Conservation (phyloP, 2,113 vertebrate genomes). For the Taxidea taxus region DNA sequence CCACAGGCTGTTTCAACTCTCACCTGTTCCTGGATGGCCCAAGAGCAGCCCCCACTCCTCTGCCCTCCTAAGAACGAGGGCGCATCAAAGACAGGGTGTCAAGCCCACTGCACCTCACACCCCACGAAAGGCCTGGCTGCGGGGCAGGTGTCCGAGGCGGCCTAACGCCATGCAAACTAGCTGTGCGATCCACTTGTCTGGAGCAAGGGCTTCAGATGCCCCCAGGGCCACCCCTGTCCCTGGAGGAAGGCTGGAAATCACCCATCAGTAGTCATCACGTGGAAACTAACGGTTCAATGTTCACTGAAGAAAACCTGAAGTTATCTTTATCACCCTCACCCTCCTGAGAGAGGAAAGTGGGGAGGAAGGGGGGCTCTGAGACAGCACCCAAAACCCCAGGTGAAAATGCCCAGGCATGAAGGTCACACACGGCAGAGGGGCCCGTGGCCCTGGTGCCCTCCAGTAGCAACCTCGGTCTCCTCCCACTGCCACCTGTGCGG, state of each 20-base stretch:
- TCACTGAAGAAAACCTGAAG: neutral
- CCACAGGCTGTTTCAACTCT: fast-evolving
- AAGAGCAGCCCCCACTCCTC: neutral
- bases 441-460: neutral
- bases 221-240: neutral
- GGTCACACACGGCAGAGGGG: neutral
- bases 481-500: neutral
- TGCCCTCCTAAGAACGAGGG: neutral
- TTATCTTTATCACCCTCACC: neutral
- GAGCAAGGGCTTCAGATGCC: neutral
- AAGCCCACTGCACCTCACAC: neutral
- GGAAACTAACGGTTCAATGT: neutral
- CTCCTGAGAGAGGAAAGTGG: neutral
- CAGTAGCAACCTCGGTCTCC: neutral
- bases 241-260: neutral
- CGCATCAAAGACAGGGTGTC: neutral
- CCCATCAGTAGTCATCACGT: fast-evolving
- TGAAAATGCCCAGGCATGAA: neutral
- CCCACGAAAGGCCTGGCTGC: neutral
- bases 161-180: neutral
- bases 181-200: neutral
- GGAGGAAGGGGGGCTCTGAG: neutral
- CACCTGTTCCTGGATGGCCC: neutral
- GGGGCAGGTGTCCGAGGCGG: neutral
- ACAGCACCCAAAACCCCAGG: neutral